phyloP scores from a whole-genome alignment of 2,888 invertebrate genomes.

The Anthrax anthrax region DNA sequence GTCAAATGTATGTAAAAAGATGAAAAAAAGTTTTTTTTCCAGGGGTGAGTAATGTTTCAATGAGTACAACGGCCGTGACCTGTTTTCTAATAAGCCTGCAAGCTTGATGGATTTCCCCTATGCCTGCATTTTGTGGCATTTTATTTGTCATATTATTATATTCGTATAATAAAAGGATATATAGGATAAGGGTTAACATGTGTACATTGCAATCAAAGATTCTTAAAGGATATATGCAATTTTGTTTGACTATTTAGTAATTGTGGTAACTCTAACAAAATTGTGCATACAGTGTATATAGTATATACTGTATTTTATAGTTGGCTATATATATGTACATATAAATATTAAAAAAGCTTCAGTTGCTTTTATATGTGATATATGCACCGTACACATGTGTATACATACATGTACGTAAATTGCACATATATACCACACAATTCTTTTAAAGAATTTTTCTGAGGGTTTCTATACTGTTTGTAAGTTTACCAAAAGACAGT shows the following conservation, averaged over 20 bases:
- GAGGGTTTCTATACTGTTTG: slow-evolving; percentile 13
- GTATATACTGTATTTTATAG: too few species aligned
- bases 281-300: too few species aligned
- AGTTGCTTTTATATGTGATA: too few species aligned
- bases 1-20: too few species aligned
- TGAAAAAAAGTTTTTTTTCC: background rate
- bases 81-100: slow-evolving; percentile 13
- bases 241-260: too few species aligned
- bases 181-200: background rate
- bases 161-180: background rate
- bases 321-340: too few species aligned
- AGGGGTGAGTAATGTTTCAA: background rate
- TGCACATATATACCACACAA: background rate
- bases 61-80: slow-evolving; percentile 34
- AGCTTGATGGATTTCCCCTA: slow-evolving; percentile 10
- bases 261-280: too few species aligned
- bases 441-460: slow-evolving; percentile 1
- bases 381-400: too few species aligned
- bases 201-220: background rate
- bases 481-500: slow-evolving; percentile 13
- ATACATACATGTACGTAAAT: too few species aligned
- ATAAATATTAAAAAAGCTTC: too few species aligned
- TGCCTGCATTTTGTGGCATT: slow-evolving; percentile 3
- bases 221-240: background rate
- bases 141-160: background rate